phyloP scores from a whole-genome alignment of 2,113 vertebrate species.

The Paracyprichromis sp. region DNA sequence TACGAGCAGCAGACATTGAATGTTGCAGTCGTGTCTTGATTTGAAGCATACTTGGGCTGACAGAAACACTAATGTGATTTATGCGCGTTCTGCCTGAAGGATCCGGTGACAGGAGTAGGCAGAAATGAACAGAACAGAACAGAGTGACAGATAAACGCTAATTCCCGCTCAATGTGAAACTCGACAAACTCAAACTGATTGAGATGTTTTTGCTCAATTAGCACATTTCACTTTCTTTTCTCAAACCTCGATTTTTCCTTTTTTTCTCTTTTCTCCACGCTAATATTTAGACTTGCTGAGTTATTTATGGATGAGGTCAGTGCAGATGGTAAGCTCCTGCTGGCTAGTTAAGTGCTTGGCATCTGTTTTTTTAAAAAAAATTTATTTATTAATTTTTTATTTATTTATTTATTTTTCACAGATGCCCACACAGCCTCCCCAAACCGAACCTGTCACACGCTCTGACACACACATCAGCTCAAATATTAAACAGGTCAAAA shows the following conservation, averaged over 20 bases:
- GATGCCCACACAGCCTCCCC: not conserved
- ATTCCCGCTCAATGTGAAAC: not conserved
- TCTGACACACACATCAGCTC: constrained; percentile 2
- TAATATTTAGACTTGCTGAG: constrained; percentile 23
- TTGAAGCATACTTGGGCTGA: constrained; percentile 24
- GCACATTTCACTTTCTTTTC: not conserved
- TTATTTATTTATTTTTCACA: not conserved
- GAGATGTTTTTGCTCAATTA: constrained; percentile 33
- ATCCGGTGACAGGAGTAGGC: constrained; percentile 4
- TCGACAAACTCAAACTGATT: not conserved
- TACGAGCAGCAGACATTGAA: not conserved
- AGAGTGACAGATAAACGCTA: not conserved
- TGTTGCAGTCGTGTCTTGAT: constrained; percentile 25
- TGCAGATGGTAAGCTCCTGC: not conserved
- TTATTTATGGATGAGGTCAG: constrained; percentile 33
- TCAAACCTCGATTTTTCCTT: not conserved
- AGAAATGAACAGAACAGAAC: not conserved
- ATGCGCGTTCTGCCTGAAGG: constrained; percentile 26
- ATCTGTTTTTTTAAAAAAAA: not conserved
- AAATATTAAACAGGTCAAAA: constrained; percentile 42
- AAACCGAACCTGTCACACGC: constrained; percentile 4
- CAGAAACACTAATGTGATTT: constrained; percentile 52
- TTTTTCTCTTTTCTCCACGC: not conserved
- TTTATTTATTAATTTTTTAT: not conserved
- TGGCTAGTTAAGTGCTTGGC: not conserved